A percentile compares a stretch with the other conserved stretches of the same genome.
Evolutionary conservation across 2,888 invertebrate genomes (phyloP).

Genomic region (Ichneumoninae sp.): DNA sequence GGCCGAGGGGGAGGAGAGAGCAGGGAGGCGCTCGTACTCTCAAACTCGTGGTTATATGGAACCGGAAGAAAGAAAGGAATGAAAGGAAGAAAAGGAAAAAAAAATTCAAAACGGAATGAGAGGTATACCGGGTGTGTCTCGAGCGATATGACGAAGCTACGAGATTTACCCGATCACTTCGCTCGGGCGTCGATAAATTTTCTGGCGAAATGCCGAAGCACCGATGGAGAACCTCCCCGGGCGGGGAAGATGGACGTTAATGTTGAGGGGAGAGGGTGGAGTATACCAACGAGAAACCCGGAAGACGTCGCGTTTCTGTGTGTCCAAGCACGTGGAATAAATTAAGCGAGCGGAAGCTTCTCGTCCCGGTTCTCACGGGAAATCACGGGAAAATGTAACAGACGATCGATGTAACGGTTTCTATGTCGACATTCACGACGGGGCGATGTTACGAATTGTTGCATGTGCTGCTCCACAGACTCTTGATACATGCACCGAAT

Average conservation of each 20-base stretch:
- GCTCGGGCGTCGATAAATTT: constrained; percentile 62
- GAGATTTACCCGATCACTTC: constrained; percentile 49
- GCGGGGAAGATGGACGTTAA: constrained; percentile 24
- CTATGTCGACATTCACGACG: background rate
- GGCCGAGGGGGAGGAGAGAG: constrained; percentile 2
- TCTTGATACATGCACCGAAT: background rate
- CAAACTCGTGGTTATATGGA: constrained; percentile 28
- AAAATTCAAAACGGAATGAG: constrained; percentile 17
- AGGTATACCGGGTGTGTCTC: constrained; percentile 48
- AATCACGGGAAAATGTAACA: constrained; percentile 43
- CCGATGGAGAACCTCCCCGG: background rate
- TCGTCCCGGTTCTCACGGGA: constrained; percentile 46
- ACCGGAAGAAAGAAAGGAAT: constrained; percentile 11
- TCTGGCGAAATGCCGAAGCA: constrained; percentile 65
- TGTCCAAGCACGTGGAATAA: constrained; percentile 44
- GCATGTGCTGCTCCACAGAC: too few species aligned
- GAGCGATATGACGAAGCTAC: constrained; percentile 57
- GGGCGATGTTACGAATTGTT: background rate
- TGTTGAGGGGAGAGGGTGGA: background rate
- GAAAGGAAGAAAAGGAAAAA: constrained; percentile 28
- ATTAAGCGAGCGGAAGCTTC: constrained; percentile 31
- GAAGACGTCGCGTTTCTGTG: constrained; percentile 22
- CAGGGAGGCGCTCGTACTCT: background rate
- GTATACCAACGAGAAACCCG: constrained; percentile 27
- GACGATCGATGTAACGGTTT: constrained; percentile 24